Percentiles rank a stretch among this genome's conserved stretches.
phyloP scores from a whole-genome alignment of 2,888 invertebrate species.

The Drosophila suboccidentalis region DNA sequence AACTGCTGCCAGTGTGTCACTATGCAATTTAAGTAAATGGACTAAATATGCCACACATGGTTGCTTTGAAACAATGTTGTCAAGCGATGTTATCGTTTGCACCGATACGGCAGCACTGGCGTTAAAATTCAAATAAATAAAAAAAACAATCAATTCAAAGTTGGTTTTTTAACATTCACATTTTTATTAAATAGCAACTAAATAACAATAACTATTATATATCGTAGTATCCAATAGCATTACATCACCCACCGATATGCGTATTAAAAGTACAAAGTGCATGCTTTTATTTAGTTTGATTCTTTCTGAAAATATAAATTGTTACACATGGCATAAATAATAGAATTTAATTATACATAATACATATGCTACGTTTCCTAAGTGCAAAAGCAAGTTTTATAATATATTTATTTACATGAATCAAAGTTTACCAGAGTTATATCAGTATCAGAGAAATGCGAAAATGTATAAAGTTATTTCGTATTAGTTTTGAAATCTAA shows the following conservation, averaged over 20 bases:
- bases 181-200: constrained; percentile 72
- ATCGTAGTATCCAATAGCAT: constrained; percentile 67
- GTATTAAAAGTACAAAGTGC: constrained; percentile 63
- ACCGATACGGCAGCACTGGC: constrained; percentile 27
- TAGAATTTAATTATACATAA: constrained; percentile 26
- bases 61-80: constrained; percentile 11
- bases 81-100: background rate
- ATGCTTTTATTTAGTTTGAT: constrained; percentile 67
- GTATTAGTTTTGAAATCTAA: constrained; percentile 14
- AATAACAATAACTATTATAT: constrained; percentile 69
- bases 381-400: constrained; percentile 8
- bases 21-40: background rate
- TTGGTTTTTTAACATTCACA: constrained; percentile 48
- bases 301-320: constrained; percentile 73
- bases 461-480: background rate
- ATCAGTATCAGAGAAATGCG: constrained; percentile 1
- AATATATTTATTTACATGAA: constrained; percentile 39
- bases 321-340: constrained; percentile 31
- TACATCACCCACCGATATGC: constrained; percentile 75
- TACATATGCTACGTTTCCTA: constrained; percentile 3
- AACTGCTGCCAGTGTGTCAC: constrained; percentile 28
- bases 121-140: constrained; percentile 8
- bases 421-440: constrained; percentile 1
- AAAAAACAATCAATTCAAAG: background rate
- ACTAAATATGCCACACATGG: constrained; percentile 30